Evolutionary conservation across 2,113 vertebrate genomes (phyloP).

Genomic region (Myrmecobius fasciatus): DNA sequence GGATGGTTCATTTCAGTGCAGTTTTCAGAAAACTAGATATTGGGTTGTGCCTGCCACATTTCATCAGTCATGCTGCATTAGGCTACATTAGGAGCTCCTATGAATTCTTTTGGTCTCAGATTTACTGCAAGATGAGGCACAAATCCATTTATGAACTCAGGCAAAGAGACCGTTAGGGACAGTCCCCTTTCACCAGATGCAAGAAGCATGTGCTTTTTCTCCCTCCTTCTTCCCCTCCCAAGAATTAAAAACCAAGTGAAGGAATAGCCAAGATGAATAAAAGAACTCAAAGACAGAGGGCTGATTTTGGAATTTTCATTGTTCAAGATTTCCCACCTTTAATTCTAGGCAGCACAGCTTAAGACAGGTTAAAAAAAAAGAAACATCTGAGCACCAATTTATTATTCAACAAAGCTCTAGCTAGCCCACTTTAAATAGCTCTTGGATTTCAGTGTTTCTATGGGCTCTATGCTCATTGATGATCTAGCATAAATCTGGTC

Average conservation of each 20-base stretch:
- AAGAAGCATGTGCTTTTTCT: constrained; percentile 30
- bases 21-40: constrained; percentile 77
- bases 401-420: not conserved
- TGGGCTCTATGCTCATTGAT: not conserved
- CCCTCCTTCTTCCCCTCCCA: not conserved
- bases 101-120: constrained; percentile 81
- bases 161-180: constrained; percentile 56
- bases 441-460: not conserved
- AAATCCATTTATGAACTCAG: constrained; percentile 75
- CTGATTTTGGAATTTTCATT: constrained; percentile 43
- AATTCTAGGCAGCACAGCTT: not conserved
- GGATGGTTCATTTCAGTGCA: constrained; percentile 75
- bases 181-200: constrained; percentile 53
- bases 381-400: not conserved
- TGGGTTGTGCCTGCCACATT: constrained; percentile 75
- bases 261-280: constrained; percentile 25
- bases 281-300: constrained; percentile 38
- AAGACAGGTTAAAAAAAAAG: constrained; percentile 5
- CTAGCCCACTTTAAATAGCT: not conserved
- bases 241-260: constrained; percentile 27
- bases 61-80: constrained; percentile 82
- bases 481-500: not conserved
- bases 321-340: constrained; percentile 2
- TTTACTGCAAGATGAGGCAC: constrained; percentile 78
- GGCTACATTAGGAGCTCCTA: constrained; percentile 76